Conservation (phyloP, 2,113 vertebrate species). For the Amphiprion ocellaris region DNA sequence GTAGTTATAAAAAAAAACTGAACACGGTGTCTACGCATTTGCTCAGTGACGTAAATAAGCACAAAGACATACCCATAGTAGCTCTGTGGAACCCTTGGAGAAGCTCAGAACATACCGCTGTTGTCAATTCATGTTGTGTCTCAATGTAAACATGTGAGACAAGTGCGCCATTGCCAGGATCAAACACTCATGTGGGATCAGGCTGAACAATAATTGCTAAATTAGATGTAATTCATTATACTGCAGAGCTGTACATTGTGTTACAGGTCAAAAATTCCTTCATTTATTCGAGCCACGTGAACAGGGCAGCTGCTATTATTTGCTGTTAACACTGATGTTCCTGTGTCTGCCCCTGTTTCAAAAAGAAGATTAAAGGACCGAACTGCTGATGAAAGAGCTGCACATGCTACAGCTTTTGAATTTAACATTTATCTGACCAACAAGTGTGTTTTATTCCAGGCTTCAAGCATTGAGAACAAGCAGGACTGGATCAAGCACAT, state of each 20-base stretch:
- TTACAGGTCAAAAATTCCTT: conserved; percentile 11
- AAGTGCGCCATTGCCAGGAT: conserved; percentile 12
- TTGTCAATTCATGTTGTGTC: conserved; percentile 11
- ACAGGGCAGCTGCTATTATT: not conserved
- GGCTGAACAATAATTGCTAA: conserved; percentile 12
- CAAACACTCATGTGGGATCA: conserved; percentile 30
- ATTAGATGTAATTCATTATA: not conserved
- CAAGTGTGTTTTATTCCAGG: conserved; percentile 80
- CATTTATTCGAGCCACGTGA: conserved; percentile 8
- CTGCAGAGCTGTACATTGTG: not conserved
- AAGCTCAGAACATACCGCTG: not conserved
- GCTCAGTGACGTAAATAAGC: conserved; percentile 38
- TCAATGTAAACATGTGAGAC: conserved; percentile 25
- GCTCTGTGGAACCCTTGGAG: conserved; percentile 23
- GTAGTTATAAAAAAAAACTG: conserved; percentile 14
- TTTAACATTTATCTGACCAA: not conserved
- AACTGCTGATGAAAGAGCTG: not conserved
- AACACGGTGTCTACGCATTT: not conserved
- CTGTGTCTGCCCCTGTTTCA: not conserved
- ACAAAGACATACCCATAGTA: not conserved
- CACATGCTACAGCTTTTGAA: not conserved
- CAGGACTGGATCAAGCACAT: conserved; percentile 99
- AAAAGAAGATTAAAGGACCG: not conserved
- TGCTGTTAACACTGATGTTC: not conserved
- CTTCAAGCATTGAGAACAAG: conserved; percentile 98